phyloP scores from a whole-genome alignment of 1,140 invertebrate species.

The Hestina assimilis region DNA sequence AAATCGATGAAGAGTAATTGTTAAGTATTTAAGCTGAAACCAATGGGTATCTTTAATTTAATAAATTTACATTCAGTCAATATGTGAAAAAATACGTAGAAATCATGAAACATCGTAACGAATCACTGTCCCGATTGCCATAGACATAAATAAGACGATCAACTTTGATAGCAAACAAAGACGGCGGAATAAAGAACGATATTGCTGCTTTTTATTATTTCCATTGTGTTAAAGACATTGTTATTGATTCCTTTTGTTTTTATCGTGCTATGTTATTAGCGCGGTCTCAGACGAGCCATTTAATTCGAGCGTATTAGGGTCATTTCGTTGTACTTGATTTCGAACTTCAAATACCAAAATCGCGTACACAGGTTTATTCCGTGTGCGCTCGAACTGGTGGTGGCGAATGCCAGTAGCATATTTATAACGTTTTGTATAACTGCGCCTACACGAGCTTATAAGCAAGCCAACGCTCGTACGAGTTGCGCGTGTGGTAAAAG shows the following conservation, averaged over 20 bases:
- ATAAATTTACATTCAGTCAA: not conserved
- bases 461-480: too few relatives aligned
- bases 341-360: too few relatives aligned
- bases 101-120: not conserved
- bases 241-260: not conserved
- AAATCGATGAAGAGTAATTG: constrained; percentile 21
- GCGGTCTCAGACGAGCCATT: not conserved
- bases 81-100: not conserved
- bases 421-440: too few relatives aligned
- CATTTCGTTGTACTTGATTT: too few relatives aligned
- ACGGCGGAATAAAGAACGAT: not conserved
- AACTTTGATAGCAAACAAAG: not conserved
- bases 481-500: too few relatives aligned
- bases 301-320: too few relatives aligned
- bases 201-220: not conserved
- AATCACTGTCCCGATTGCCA: constrained; percentile 11
- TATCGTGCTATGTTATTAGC: not conserved
- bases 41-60: constrained; percentile 25
- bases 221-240: not conserved
- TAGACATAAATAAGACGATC: constrained; percentile 4
- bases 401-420: too few relatives aligned
- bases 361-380: too few relatives aligned
- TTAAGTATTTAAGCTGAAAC: constrained; percentile 25
- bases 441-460: too few relatives aligned
- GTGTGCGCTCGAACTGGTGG: too few relatives aligned